phyloP scores from a whole-genome alignment of 1,140 invertebrate species.

The Arion vulgaris region DNA sequence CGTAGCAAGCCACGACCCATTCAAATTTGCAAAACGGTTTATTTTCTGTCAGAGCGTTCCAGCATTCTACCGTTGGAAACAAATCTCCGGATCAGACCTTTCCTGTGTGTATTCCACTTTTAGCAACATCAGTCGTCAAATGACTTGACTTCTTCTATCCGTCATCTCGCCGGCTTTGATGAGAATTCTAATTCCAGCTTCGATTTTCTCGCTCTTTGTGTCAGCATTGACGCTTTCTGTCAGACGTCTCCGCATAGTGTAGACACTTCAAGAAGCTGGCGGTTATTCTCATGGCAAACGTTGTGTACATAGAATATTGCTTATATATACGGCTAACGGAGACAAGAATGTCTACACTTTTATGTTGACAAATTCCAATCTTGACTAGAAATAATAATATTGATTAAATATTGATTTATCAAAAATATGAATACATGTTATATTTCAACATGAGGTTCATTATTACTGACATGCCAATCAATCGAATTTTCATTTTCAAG shows the following conservation, averaged over 20 bases:
- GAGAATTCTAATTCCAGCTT: not conserved
- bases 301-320: not conserved
- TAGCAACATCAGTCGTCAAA: not conserved
- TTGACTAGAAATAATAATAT: too few species aligned
- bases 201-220: conserved; percentile 8
- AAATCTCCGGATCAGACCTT: conserved; percentile 8
- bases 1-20: not conserved
- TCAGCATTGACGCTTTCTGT: not conserved
- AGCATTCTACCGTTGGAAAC: not conserved
- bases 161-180: not conserved
- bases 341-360: too few species aligned
- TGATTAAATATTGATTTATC: too few species aligned
- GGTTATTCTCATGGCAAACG: not conserved
- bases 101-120: conserved; percentile 6
- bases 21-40: conserved; percentile 14
- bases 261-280: not conserved
- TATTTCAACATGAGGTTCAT: too few species aligned
- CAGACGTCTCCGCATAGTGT: not conserved
- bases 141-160: not conserved
- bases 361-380: too few species aligned
- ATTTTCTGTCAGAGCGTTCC: not conserved
- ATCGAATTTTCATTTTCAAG: too few species aligned
- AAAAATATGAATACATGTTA: too few species aligned
- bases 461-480: too few species aligned
- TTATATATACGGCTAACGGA: not conserved